phyloP scores from a whole-genome alignment of 2,888 invertebrate genomes.

The Argyra leucocephala region DNA sequence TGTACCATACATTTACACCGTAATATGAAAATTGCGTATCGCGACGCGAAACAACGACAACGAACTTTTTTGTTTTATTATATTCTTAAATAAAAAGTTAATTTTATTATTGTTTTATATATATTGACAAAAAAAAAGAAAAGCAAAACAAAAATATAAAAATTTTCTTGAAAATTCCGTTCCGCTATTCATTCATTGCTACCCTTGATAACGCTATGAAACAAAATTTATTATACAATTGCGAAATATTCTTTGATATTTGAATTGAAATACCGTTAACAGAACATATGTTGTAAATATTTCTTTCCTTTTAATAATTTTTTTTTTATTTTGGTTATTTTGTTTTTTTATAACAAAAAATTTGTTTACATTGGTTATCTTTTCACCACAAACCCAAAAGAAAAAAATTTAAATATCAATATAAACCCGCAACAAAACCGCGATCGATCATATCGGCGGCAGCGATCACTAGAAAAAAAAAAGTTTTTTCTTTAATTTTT shows the following conservation, averaged over 20 bases:
- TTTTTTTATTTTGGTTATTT: background rate
- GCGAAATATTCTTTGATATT: background rate
- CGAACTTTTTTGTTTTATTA: background rate
- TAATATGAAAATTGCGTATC: too few species aligned
- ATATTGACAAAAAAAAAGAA: background rate
- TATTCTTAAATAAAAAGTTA: background rate
- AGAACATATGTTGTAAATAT: background rate
- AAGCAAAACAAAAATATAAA: background rate
- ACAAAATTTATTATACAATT: background rate
- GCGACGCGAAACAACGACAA: background rate
- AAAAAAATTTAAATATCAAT: background rate
- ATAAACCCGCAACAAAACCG: too few species aligned
- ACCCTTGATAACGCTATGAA: background rate
- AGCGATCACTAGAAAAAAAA: too few species aligned
- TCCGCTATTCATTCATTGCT: background rate
- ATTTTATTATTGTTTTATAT: background rate
- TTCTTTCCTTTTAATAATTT: background rate
- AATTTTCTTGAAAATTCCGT: background rate
- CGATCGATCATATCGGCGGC: too few species aligned
- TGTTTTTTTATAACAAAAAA: background rate
- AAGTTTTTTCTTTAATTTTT: background rate
- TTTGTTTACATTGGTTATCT: background rate
- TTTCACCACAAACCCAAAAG: background rate
- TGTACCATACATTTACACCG: too few species aligned
- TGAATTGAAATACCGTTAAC: background rate